phyloP scores from a whole-genome alignment of 2,888 invertebrate species.

The Ferrisia virgata region DNA sequence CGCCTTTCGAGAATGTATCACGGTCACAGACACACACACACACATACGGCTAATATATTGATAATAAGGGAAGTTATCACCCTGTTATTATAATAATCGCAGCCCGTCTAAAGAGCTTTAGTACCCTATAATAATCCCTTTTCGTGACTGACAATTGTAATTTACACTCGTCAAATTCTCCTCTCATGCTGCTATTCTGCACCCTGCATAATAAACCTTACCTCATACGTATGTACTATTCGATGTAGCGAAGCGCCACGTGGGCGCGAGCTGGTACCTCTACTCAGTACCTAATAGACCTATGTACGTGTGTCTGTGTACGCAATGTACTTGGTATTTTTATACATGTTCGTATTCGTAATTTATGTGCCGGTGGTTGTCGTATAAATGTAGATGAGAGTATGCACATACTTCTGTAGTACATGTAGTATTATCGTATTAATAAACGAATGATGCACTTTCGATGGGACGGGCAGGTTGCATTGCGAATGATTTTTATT shows the following conservation, averaged over 20 bases:
- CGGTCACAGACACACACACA: too few species aligned
- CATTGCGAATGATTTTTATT: too few species aligned
- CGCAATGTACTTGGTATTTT: background rate
- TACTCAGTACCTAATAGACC: too few species aligned
- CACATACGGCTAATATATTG: conserved; percentile 38
- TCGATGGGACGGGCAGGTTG: too few species aligned
- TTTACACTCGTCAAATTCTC: conserved; percentile 27
- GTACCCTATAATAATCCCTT: conserved; percentile 43
- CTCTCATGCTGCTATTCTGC: background rate
- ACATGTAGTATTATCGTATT: too few species aligned
- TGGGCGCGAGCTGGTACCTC: background rate
- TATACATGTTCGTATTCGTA: background rate
- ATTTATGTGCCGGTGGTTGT: background rate
- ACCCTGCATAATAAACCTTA: too few species aligned
- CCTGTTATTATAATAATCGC: conserved; percentile 40
- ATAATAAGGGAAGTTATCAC: conserved; percentile 39
- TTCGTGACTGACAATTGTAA: conserved; percentile 43
- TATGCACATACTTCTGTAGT: too few species aligned
- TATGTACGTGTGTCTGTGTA: background rate
- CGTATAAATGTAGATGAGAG: too few species aligned
- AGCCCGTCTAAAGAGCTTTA: background rate
- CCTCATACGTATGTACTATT: background rate
- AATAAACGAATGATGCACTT: too few species aligned
- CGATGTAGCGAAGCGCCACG: background rate
- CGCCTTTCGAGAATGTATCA: background rate